Percentiles rank a stretch among this genome's conserved stretches.
Conservation (phyloP, 2,888 invertebrate species). For the Pollenia angustigena region DNA sequence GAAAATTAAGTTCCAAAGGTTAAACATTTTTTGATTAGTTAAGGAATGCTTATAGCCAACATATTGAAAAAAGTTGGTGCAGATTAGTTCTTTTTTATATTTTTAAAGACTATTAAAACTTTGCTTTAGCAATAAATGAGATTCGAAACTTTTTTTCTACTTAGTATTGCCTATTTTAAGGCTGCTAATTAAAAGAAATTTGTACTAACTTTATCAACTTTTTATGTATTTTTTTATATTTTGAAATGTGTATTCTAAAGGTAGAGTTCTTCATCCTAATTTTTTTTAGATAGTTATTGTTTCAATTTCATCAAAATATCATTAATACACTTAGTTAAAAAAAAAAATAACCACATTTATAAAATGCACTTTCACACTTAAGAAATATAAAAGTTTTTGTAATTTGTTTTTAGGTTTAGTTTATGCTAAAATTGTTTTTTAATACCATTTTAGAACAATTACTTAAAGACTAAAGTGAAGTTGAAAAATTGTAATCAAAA, state of each 20-base stretch:
- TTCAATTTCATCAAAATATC: neutral
- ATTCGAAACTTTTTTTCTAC: too few species aligned
- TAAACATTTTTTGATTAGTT: too few species aligned
- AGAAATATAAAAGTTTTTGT: neutral
- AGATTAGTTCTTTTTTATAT: too few species aligned
- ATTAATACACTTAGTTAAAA: neutral
- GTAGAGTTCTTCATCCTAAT: neutral
- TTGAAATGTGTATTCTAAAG: conserved; percentile 70
- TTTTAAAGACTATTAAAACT: too few species aligned
- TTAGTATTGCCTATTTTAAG: neutral
- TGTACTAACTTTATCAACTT: neutral
- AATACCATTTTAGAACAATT: conserved; percentile 50
- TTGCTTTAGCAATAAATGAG: neutral
- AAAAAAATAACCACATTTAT: conserved; percentile 52
- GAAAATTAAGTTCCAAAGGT: too few species aligned
- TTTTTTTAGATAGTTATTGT: neutral
- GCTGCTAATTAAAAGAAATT: neutral
- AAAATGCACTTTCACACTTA: conserved; percentile 59
- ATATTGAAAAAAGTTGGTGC: too few species aligned
- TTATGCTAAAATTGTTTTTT: conserved; percentile 3
- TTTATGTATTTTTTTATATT: conserved; percentile 56
- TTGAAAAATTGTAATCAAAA: conserved; percentile 63
- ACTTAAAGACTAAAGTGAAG: conserved; percentile 41
- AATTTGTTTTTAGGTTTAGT: conserved; percentile 25
- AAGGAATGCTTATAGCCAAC: too few species aligned